Evolutionary conservation across 1,140 invertebrate species (phyloP), one percentile per base, ranked within the genome.

Genomic region (Hirudo medicinalis): DNA sequence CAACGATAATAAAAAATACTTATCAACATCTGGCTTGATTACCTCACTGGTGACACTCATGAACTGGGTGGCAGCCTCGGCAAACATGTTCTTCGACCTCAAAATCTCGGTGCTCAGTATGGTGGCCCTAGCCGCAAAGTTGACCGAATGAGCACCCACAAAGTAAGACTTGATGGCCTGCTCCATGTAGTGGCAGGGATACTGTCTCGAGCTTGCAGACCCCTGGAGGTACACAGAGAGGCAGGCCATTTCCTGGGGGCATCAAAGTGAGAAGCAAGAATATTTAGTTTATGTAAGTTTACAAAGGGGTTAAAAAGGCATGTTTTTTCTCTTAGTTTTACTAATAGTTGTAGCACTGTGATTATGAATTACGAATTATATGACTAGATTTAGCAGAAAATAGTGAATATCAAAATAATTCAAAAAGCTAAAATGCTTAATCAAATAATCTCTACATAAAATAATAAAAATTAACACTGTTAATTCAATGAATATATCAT

Each of bases 41-140:
- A 81, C 94, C 84, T 97, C 94, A 75, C 90, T 91, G 2, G 92
- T 95, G 88, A 97, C 92, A 67, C 92, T 87, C 75, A 97, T 93
- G 49, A 95, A 87, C 79, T 94, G 91, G 78, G 90, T 89, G 0
- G 94, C 94, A 67, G 94, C 91, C 79, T 97, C 93, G 17, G 88
- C 87, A 76, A 89, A 90, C 72, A 91, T 81, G 20, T 86, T 87
- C 29, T 87, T 84, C 63, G 86, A 87, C 79, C 89, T 90, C 36
- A 97, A 82, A 77, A 90, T 92, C 75, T 95, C 90, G 19, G 90
- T 88, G 75, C 90, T 92, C 0, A 96, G 81, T 43, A 97, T 80
- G 0, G 92, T 94, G 0, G 91, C 89, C 76, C 94, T 85, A 0
- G 91, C 92, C 15, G 93, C 92, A 81, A 93, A 92, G 77, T 91